Evolutionary conservation across 2,888 invertebrate genomes (phyloP).

Genomic region (Diplolepis rosae): DNA sequence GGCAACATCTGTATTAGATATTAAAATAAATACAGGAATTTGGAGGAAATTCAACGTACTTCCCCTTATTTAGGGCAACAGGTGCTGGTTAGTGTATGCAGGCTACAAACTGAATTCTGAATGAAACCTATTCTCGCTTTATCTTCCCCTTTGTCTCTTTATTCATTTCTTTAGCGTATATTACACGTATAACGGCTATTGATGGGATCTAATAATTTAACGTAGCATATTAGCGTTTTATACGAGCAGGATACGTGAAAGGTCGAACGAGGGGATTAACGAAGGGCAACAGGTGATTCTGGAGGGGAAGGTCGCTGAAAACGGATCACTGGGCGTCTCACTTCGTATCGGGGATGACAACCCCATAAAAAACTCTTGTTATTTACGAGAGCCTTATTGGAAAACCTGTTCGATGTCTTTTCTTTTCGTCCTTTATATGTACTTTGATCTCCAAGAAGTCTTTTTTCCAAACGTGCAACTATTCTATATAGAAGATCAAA

Average conservation of each 20-base stretch:
- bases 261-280: slow-evolving; percentile 18
- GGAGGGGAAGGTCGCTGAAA: not conserved
- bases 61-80: slow-evolving; percentile 24
- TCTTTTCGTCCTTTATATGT: not conserved
- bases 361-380: slow-evolving; percentile 28
- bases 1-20: slow-evolving; percentile 1
- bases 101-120: slow-evolving; percentile 18
- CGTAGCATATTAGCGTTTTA: not conserved
- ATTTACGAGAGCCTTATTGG: slow-evolving; percentile 27
- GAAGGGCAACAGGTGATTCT: slow-evolving; percentile 27
- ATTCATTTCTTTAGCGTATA: not conserved
- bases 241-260: not conserved
- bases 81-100: slow-evolving; percentile 26
- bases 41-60: slow-evolving; percentile 12
- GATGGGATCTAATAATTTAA: not conserved
- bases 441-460: not conserved
- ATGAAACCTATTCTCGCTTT: not conserved
- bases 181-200: not conserved
- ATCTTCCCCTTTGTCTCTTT: slow-evolving; percentile 10
- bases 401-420: not conserved
- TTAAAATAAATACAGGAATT: slow-evolving; percentile 2
- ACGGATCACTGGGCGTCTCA: slow-evolving; percentile 21
- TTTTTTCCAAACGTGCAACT: not conserved
- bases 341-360: slow-evolving; percentile 23
- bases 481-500: slow-evolving; percentile 1